Evolutionary conservation across 2,113 vertebrate species (phyloP).

Genomic region (Macheiramphus alcinus): DNA sequence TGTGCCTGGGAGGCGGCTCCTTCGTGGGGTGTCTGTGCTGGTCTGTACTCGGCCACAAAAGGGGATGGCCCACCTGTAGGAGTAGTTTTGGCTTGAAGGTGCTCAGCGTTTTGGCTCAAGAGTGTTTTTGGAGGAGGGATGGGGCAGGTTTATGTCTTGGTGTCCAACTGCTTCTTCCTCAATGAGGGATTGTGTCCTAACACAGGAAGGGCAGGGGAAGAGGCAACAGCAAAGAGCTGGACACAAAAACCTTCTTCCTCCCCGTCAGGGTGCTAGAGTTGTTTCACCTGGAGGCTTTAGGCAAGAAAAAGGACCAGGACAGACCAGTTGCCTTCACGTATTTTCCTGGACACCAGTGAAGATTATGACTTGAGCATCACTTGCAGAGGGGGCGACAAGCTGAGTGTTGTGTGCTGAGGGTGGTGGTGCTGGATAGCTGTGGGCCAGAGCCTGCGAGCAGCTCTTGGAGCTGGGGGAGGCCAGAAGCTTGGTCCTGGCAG

Average conservation of each 20-base stretch:
- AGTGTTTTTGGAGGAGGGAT: neutral
- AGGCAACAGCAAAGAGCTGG: neutral
- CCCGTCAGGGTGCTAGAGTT: rapidly evolving
- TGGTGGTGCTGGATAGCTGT: neutral
- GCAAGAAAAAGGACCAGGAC: neutral
- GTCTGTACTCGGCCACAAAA: neutral
- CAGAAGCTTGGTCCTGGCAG: neutral
- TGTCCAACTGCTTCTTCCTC: neutral
- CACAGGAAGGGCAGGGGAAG: neutral
- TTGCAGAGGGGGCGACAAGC: neutral
- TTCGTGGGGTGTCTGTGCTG: rapidly evolving
- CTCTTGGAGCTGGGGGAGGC: neutral
- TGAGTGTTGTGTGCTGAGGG: neutral
- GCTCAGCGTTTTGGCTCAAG: neutral
- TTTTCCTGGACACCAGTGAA: neutral
- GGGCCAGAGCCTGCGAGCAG: neutral
- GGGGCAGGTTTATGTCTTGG: neutral
- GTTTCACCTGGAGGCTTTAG: neutral
- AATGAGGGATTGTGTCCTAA: neutral
- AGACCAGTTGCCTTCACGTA: neutral
- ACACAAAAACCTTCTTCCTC: neutral
- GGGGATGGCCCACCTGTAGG: rapidly evolving
- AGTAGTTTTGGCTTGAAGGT: neutral
- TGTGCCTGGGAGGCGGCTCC: rapidly evolving
- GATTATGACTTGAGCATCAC: neutral